A percentile compares a stretch with the other conserved stretches of the same genome.
Conservation (phyloP, 2,113 vertebrate genomes). For the Brevimyrus niger region DNA sequence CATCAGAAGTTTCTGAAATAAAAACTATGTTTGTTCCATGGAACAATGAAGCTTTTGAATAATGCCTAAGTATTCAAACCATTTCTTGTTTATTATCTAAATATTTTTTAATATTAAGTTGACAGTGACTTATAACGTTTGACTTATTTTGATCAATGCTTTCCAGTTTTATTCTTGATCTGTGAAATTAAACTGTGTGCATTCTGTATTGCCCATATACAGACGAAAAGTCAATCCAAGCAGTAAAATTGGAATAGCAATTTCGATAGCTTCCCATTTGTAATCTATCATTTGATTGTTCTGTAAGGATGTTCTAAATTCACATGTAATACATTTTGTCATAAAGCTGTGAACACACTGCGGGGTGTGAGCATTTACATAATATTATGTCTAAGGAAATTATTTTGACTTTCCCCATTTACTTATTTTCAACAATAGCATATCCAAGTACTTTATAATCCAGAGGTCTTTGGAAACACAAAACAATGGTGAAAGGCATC, state of each 20-base stretch:
- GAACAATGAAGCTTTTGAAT: slow-evolving; percentile 41
- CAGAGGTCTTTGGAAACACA: background rate
- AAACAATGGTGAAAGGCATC: background rate
- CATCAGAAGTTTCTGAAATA: slow-evolving; percentile 38
- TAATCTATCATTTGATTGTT: background rate
- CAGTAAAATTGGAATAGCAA: background rate
- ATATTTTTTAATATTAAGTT: background rate
- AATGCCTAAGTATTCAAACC: slow-evolving; percentile 12
- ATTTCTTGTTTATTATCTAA: background rate
- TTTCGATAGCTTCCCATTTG: background rate
- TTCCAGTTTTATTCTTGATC: background rate
- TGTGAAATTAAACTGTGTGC: background rate
- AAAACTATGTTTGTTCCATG: slow-evolving; percentile 25
- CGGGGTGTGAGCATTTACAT: background rate
- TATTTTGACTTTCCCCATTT: background rate
- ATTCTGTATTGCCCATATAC: background rate
- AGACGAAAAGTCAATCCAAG: background rate
- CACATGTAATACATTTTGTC: background rate
- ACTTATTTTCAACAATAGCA: background rate
- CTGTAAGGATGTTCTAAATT: background rate
- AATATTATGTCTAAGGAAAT: background rate
- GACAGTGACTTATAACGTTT: background rate
- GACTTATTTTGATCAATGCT: background rate
- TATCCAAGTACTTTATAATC: background rate
- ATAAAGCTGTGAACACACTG: background rate